These are phyloP conservation scores for Camponotus pennsylvanicus DNA, from an alignment of 1,140 invertebrate genomes.

Conservation along the genomic window DNA sequence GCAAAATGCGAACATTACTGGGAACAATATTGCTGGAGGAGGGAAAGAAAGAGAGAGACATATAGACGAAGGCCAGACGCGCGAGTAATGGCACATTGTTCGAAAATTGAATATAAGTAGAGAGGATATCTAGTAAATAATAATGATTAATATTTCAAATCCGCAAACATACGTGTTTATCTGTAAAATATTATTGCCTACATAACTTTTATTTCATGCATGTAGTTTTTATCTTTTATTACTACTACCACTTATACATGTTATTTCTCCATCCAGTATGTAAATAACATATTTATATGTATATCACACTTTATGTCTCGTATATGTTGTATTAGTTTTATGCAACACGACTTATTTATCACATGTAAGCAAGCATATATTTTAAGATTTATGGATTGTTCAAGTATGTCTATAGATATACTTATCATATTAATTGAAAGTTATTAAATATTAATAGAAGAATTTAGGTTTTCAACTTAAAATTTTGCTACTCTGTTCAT, in stretches of 20 bases:
- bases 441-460: neutral
- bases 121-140: slow-evolving; percentile 50
- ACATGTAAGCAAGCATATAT: neutral
- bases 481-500: neutral
- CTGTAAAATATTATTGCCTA: slow-evolving; percentile 12
- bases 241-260: slow-evolving; percentile 10
- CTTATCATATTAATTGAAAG: neutral
- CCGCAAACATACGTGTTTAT: neutral
- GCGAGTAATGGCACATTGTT: slow-evolving; percentile 36
- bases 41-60: slow-evolving; percentile 43
- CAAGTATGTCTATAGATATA: neutral
- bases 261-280: neutral
- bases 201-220: slow-evolving; percentile 9
- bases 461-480: neutral
- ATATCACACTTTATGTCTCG: slow-evolving; percentile 28
- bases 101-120: slow-evolving; percentile 50
- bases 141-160: slow-evolving; percentile 43
- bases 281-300: slow-evolving; percentile 32
- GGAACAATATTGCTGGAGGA: slow-evolving; percentile 62
- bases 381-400: neutral
- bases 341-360: slow-evolving; percentile 10
- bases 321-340: slow-evolving; percentile 30
- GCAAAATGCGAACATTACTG: slow-evolving; percentile 67
- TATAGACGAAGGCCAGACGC: slow-evolving; percentile 30
- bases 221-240: neutral